These are phyloP conservation scores for Ditylenchus weischeri DNA, from an alignment of 2,888 invertebrate genomes.

Conservation along the genomic window DNA sequence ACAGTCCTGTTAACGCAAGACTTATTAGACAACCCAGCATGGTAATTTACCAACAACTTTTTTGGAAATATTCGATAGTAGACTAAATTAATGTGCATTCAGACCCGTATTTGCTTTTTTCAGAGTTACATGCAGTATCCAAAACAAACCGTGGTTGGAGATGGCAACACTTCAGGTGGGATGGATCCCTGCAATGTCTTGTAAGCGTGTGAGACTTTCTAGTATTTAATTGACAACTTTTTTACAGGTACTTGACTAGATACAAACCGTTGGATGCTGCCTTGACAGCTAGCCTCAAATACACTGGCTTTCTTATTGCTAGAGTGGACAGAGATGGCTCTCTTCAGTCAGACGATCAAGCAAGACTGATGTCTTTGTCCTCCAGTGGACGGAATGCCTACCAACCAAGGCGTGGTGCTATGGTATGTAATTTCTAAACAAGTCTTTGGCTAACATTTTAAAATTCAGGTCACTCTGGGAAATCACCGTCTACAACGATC, in stretches of 20 bases:
- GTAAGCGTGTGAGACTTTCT: slow-evolving; percentile 24
- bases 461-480: too few species aligned
- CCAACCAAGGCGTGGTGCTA: background rate
- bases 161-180: slow-evolving; percentile 38
- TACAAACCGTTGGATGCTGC: slow-evolving; percentile 48
- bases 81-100: too few species aligned
- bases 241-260: slow-evolving; percentile 45
- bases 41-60: too few species aligned
- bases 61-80: too few species aligned
- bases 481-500: background rate
- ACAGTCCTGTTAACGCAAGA: too few species aligned
- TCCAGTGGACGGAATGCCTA: background rate
- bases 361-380: background rate
- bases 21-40: too few species aligned
- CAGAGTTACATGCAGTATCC: slow-evolving; percentile 48
- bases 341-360: slow-evolving; percentile 15
- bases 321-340: slow-evolving; percentile 51
- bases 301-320: slow-evolving; percentile 58
- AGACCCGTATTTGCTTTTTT: too few species aligned
- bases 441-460: too few species aligned
- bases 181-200: slow-evolving; percentile 48
- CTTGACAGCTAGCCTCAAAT: slow-evolving; percentile 46
- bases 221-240: background rate
- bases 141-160: slow-evolving; percentile 51
- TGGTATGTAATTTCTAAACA: background rate